Percentiles rank a stretch among this genome's conserved stretches.
These are phyloP conservation scores for Xyliphius kryptos DNA, from an alignment of 2,113 vertebrate species.

Conservation along the genomic window DNA sequence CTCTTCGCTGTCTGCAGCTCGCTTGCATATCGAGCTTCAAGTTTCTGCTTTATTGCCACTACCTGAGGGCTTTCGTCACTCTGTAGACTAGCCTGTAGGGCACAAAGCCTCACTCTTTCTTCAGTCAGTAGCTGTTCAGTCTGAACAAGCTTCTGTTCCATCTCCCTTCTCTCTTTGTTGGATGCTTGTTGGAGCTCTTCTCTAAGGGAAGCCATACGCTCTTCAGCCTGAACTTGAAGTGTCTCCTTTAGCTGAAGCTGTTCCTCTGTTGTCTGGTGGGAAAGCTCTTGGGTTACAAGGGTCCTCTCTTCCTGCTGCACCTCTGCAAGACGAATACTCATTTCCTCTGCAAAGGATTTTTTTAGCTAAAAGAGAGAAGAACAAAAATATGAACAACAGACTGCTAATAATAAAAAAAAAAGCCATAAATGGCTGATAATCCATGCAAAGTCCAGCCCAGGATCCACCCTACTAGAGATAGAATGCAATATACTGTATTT, in stretches of 20 bases:
- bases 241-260: conserved; percentile 55
- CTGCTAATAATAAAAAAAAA: no score
- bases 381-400: background rate
- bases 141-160: conserved; percentile 54
- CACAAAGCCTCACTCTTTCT: conserved; percentile 62
- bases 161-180: conserved; percentile 48
- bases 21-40: no score
- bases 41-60: conserved; percentile 42
- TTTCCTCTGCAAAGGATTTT: conserved; percentile 53
- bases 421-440: no score
- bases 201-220: conserved; percentile 47
- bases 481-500: no score
- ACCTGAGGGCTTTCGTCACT: conserved; percentile 51
- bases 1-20: conserved; percentile 50
- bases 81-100: conserved; percentile 61
- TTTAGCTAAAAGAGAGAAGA: conserved; percentile 57
- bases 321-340: conserved; percentile 52
- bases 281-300: conserved; percentile 12
- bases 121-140: conserved; percentile 63
- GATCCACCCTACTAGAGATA: no score
- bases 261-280: conserved; percentile 44
- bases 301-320: conserved; percentile 42
- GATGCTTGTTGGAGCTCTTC: conserved; percentile 43
- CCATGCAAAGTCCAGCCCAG: no score
- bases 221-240: conserved; percentile 49